These are phyloP conservation scores for Propithecus deckenii DNA, from an alignment of 2,797 vertebrate genomes.

Conservation along the genomic window DNA sequence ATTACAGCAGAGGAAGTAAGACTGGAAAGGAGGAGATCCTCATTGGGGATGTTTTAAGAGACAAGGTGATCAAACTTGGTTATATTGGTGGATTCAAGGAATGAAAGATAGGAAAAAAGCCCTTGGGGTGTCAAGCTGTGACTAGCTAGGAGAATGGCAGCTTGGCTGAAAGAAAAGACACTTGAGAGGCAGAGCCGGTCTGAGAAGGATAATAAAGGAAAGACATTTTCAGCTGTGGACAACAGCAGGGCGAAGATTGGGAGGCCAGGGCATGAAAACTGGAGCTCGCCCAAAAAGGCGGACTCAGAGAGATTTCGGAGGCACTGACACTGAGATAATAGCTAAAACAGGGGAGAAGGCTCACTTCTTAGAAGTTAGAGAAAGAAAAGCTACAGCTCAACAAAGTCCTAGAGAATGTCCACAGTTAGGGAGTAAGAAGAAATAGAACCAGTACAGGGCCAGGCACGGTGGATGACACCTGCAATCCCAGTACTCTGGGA, in stretches of 20 bases:
- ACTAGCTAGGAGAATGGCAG: background rate
- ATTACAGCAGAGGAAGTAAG: background rate
- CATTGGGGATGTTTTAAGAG: background rate
- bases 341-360: background rate
- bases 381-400: background rate
- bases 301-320: background rate
- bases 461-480: no score
- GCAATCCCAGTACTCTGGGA: no score
- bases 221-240: background rate
- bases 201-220: background rate
- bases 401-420: background rate
- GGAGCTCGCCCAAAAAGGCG: background rate
- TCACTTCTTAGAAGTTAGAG: background rate
- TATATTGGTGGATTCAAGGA: background rate
- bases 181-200: background rate
- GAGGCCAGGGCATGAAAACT: background rate
- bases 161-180: background rate
- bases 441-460: background rate
- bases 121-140: background rate
- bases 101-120: background rate
- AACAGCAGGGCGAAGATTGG: background rate
- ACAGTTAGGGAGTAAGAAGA: background rate
- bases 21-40: background rate
- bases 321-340: background rate
- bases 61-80: background rate